Percentiles rank a stretch among this genome's conserved stretches.
phyloP scores from a whole-genome alignment of 2,797 vertebrate genomes.

The Schizopygopsis malacanthus region DNA sequence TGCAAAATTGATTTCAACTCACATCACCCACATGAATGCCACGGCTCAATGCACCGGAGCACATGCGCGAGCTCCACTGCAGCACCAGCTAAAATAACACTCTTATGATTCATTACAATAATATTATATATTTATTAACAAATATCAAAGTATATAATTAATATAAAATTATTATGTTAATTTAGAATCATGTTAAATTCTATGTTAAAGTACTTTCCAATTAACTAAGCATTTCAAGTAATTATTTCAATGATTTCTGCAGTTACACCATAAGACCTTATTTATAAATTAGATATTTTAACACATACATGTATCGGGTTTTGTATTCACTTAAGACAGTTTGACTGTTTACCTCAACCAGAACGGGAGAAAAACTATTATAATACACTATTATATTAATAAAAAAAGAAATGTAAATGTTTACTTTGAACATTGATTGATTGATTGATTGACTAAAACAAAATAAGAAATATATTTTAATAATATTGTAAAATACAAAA shows the following conservation, averaged over 20 bases:
- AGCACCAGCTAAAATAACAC: not conserved
- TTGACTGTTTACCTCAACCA: not conserved
- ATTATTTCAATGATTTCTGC: not conserved
- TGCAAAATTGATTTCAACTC: constrained; percentile 20
- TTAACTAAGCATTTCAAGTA: not conserved
- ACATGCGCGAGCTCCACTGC: not conserved
- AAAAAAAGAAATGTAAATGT: too few relatives aligned
- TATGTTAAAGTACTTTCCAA: not conserved
- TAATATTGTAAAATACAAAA: too few relatives aligned
- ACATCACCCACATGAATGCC: not conserved
- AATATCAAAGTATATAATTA: not conserved
- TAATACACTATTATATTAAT: too few relatives aligned
- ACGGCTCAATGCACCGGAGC: not conserved
- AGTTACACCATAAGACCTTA: not conserved
- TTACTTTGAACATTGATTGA: too few relatives aligned
- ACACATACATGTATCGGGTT: not conserved
- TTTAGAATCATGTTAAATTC: not conserved
- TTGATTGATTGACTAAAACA: too few relatives aligned
- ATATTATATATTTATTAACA: not conserved
- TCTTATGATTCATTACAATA: not conserved
- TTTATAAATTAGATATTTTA: not conserved
- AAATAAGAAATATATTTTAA: too few relatives aligned
- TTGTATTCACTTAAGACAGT: not conserved
- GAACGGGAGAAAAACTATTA: too few relatives aligned
- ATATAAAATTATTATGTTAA: not conserved